Conservation (phyloP, 2,888 invertebrate species). For the Trachelus tabidus region DNA sequence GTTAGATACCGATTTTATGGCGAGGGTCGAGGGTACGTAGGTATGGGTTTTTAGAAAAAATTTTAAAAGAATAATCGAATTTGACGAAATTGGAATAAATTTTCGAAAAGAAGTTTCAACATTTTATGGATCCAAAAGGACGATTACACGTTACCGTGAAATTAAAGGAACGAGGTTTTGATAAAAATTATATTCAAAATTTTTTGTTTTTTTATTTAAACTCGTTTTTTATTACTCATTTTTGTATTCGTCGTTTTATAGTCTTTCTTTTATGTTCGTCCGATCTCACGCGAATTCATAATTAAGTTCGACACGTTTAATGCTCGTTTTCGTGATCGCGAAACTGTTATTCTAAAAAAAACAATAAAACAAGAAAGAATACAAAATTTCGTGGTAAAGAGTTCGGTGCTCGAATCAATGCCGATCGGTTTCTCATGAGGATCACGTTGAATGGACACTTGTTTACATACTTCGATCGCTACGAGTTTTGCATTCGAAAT, state of each 20-base stretch:
- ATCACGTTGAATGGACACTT: constrained; percentile 57
- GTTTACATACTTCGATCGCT: constrained; percentile 56
- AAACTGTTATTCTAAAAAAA: no score
- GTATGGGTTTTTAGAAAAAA: background rate
- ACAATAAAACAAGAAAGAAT: background rate
- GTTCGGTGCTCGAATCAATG: background rate
- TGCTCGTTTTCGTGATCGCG: background rate
- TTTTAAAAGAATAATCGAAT: background rate
- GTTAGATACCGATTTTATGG: background rate
- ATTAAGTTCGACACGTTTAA: background rate
- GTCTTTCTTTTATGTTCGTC: background rate
- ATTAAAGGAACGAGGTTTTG: background rate
- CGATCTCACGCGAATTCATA: background rate
- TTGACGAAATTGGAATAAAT: background rate
- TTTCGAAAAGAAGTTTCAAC: background rate
- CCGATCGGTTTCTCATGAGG: constrained; percentile 47
- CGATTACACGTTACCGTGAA: background rate
- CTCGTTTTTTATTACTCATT: no score
- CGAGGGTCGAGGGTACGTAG: background rate
- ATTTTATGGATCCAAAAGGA: background rate
- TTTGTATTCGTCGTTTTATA: background rate
- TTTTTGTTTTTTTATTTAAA: background rate
- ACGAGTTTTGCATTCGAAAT: constrained; percentile 56
- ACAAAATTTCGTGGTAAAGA: background rate
- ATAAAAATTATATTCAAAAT: background rate